Evolutionary conservation across 2,888 invertebrate genomes (phyloP), one percentile per base, ranked within the genome.

Genomic region (Nemotelus pantherinus): DNA sequence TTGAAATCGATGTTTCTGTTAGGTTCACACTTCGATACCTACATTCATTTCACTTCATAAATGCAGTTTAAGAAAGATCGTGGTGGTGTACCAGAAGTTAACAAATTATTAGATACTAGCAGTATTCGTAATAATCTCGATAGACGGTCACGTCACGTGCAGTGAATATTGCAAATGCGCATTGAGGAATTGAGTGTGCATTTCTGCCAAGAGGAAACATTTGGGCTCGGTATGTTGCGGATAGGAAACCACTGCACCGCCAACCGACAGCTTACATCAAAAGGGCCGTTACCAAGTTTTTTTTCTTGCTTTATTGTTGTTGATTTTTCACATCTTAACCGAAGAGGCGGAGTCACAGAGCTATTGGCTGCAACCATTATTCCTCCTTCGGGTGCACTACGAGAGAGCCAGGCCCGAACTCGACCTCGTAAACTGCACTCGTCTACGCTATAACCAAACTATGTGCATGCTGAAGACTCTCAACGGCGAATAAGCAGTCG

Each of bases 321-420:
- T 64, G 71, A 70, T 50, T 76, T 75, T 72, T 78, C 64, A 65
- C 77, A 67, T 76, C 80, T 74, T 74, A 80, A 81, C 77, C 79
- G 79, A 77, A 77, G 83, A 85, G 86, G 86, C 85, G 86, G 86
- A 86, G 86, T 84, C 84, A 83, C 82, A 82, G 82, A 84, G 82
- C 83, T 83, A 86, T 86, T 86, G 86, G 86, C 82, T 82, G 74
- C 83, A 82, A 83, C 82, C 80, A 78, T 83, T 83, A 83, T 81
- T 82, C 84, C 83, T 83, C 82, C 83, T 84, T 65, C 76, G 55
- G 65, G 55, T 76, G 76, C 76, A 76, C 55, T 76, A 44, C 39
- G 7, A 63, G 63, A 74, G 60, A 74, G 53, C 6, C 74, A 39
- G 58, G 48, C 63, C 74, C 70, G 70, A 72, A 43, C 43, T 60